Evolutionary conservation across 2,797 vertebrate species (phyloP).

Genomic region (Odontamblyopus lacepedii): DNA sequence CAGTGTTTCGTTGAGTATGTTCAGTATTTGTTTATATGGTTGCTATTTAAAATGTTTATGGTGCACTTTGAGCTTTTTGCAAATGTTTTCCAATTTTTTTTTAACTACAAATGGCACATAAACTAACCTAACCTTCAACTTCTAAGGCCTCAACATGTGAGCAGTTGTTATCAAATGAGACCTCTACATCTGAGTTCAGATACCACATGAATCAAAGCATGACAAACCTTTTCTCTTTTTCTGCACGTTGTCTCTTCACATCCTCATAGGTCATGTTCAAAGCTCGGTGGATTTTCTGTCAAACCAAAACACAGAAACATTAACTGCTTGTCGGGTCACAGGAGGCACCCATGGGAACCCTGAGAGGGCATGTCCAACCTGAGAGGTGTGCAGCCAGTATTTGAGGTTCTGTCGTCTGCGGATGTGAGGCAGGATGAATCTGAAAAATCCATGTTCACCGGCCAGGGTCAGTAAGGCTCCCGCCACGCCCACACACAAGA

Average conservation of each 20-base stretch:
- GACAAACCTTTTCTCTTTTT: slow-evolving; percentile 78
- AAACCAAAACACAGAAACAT: slow-evolving; percentile 16
- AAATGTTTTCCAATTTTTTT: too few relatives aligned
- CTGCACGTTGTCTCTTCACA: slow-evolving; percentile 67
- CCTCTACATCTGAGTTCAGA: background rate
- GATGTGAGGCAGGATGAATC: slow-evolving; percentile 84
- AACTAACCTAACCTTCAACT: background rate
- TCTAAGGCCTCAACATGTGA: background rate
- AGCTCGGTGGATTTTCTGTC: slow-evolving; percentile 90
- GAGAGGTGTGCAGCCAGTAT: slow-evolving; percentile 93
- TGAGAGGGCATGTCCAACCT: slow-evolving; percentile 69
- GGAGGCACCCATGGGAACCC: background rate
- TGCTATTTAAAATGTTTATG: too few relatives aligned
- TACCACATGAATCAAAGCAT: background rate
- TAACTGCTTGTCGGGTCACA: background rate
- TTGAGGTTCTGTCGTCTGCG: slow-evolving; percentile 82
- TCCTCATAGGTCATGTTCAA: slow-evolving; percentile 83
- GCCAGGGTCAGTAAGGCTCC: slow-evolving; percentile 86
- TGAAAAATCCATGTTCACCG: slow-evolving; percentile 86
- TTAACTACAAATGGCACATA: too few relatives aligned
- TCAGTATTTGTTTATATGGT: too few relatives aligned
- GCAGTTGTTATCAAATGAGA: background rate
- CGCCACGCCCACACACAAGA: slow-evolving; percentile 87
- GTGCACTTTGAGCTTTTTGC: too few relatives aligned
- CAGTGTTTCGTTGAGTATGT: too few relatives aligned